Conservation (phyloP, 2,797 vertebrate genomes). For the Gadopsis marmoratus region DNA sequence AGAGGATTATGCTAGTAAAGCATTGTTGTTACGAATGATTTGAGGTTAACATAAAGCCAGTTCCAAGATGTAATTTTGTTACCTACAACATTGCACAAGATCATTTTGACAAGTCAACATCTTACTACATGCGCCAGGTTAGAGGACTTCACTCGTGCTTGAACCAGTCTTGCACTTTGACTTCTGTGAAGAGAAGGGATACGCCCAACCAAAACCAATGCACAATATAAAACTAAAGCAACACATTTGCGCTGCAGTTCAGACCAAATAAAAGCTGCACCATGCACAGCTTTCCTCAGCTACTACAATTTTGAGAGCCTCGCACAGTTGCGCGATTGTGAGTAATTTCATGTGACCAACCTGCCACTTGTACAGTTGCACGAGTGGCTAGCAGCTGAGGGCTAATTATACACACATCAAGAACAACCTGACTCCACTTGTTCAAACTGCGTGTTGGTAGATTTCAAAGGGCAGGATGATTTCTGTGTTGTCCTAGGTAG, state of each 20-base stretch:
- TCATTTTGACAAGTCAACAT: conserved; percentile 68
- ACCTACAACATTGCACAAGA: conserved; percentile 72
- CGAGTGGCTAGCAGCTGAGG: conserved; percentile 76
- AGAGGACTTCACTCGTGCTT: conserved; percentile 76
- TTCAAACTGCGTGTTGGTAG: conserved; percentile 70
- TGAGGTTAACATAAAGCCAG: conserved; percentile 82
- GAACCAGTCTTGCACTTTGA: conserved; percentile 73
- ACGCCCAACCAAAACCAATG: conserved; percentile 70
- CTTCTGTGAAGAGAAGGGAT: conserved; percentile 84
- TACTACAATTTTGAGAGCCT: conserved; percentile 47
- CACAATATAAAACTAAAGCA: conserved; percentile 59
- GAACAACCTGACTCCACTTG: conserved; percentile 69
- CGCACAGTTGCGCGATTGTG: conserved; percentile 77
- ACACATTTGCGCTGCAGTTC: conserved; percentile 78
- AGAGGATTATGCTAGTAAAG: conserved; percentile 81
- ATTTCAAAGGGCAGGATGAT: conserved; percentile 70
- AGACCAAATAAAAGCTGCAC: conserved; percentile 75
- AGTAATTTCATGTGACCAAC: conserved; percentile 36
- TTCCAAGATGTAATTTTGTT: conserved; percentile 79
- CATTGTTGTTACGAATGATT: conserved; percentile 77
- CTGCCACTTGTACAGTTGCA: conserved; percentile 82
- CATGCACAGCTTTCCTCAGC: conserved; percentile 81
- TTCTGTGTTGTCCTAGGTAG: conserved; percentile 77
- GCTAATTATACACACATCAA: conserved; percentile 38
- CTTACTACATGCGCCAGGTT: conserved; percentile 83